Conservation (phyloP, 64 coral and sea anemone species). For the Montipora foliosa region DNA sequence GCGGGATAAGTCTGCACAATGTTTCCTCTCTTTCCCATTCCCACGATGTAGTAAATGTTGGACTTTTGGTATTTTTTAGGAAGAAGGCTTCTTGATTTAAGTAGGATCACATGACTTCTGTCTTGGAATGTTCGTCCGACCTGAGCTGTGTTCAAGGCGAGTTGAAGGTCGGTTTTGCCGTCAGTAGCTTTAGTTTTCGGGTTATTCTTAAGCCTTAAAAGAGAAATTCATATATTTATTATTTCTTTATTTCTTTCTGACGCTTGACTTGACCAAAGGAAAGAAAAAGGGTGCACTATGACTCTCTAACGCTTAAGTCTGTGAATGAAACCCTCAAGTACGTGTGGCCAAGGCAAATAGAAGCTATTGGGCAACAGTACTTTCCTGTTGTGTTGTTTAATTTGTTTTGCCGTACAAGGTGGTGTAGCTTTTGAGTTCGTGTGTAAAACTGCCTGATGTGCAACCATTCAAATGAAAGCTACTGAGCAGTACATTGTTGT, state of each 20-base stretch:
- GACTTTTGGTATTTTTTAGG: constrained; percentile 52
- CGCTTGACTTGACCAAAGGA: neutral
- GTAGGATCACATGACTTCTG: constrained; percentile 46
- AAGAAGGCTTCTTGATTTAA: constrained; percentile 59
- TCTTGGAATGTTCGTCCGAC: constrained; percentile 27
- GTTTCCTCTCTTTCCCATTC: constrained; percentile 58
- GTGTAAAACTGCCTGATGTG: neutral
- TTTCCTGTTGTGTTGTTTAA: neutral
- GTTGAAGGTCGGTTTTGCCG: constrained; percentile 33
- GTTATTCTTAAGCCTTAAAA: constrained; percentile 42
- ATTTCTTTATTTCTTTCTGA: neutral
- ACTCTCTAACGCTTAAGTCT: neutral
- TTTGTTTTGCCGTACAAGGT: neutral
- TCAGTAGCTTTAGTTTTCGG: constrained; percentile 53
- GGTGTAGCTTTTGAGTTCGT: neutral
- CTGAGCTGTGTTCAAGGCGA: constrained; percentile 54
- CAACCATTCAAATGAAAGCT: neutral
- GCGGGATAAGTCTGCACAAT: constrained; percentile 60
- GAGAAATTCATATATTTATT: neutral
- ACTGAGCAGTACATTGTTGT: neutral
- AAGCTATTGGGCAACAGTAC: neutral
- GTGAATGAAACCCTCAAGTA: neutral
- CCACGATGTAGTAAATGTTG: constrained; percentile 58
- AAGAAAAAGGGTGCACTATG: neutral
- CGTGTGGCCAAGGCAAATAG: neutral